A percentile compares a stretch with the other conserved stretches of the same genome.
Evolutionary conservation across 2,113 vertebrate species (phyloP).

Genomic region (Gavialis gangeticus): DNA sequence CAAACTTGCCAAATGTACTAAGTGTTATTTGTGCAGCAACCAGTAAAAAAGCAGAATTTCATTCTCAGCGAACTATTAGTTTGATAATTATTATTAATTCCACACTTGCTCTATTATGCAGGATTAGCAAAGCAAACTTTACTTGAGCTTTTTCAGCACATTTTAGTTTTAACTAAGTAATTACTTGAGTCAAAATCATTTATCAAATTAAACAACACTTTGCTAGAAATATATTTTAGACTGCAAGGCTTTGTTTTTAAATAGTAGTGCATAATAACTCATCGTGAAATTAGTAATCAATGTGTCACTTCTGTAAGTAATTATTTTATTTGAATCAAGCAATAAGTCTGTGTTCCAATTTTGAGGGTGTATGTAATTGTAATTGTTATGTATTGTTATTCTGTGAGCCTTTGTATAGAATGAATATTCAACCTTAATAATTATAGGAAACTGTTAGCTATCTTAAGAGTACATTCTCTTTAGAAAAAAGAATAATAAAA

Average conservation of each 20-base stretch:
- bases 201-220: conserved; percentile 64
- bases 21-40: conserved; percentile 23
- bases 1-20: conserved; percentile 25
- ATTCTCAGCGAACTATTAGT: conserved; percentile 46
- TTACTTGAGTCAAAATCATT: conserved; percentile 72
- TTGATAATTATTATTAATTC: conserved; percentile 70
- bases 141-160: conserved; percentile 51
- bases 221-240: conserved; percentile 65
- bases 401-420: conserved; percentile 53
- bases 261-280: conserved; percentile 66
- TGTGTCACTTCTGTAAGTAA: conserved; percentile 65
- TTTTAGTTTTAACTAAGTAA: conserved; percentile 68
- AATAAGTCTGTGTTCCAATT: conserved; percentile 64
- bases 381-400: conserved; percentile 60
- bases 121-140: conserved; percentile 53
- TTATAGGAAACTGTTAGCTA: conserved; percentile 50
- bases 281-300: conserved; percentile 67
- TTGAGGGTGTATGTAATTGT: conserved; percentile 60
- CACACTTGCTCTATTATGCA: conserved; percentile 47
- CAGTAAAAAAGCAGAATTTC: conserved; percentile 38
- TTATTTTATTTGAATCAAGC: conserved; percentile 68
- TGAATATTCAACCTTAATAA: conserved; percentile 62
- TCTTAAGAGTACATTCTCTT: conserved; percentile 18
- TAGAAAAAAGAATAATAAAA: conserved; percentile 5
- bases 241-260: conserved; percentile 66